Percentiles rank a stretch among this genome's conserved stretches.
Evolutionary conservation across 2,888 invertebrate species (phyloP).

Genomic region (Pasiphila rectangulata): DNA sequence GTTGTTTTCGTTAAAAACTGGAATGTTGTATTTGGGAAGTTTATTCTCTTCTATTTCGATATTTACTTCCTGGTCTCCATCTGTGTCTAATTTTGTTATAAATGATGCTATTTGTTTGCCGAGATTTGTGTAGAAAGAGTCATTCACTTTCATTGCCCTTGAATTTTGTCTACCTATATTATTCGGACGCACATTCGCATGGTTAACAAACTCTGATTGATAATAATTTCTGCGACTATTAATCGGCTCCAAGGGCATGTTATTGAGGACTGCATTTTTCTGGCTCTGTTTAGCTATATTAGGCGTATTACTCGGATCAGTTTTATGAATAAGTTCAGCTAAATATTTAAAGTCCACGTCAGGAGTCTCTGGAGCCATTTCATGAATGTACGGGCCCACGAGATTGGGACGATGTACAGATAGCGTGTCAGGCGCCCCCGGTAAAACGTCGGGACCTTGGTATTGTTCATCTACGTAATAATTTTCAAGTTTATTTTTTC

Average conservation of each 20-base stretch:
- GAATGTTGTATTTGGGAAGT: slow-evolving; percentile 31
- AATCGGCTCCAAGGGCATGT: slow-evolving; percentile 2
- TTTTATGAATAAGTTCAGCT: slow-evolving; percentile 62
- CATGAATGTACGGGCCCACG: slow-evolving; percentile 19
- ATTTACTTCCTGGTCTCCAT: slow-evolving; percentile 45
- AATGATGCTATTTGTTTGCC: slow-evolving; percentile 68
- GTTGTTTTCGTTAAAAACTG: slow-evolving; percentile 49
- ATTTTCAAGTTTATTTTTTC: slow-evolving; percentile 35
- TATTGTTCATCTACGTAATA: slow-evolving; percentile 28
- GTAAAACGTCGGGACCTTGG: slow-evolving; percentile 27
- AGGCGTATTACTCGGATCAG: slow-evolving; percentile 44
- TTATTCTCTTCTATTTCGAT: slow-evolving; percentile 44
- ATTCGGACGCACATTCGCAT: slow-evolving; percentile 2
- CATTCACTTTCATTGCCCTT: slow-evolving; percentile 42
- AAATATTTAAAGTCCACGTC: slow-evolving; percentile 67
- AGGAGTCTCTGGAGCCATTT: slow-evolving; percentile 28
- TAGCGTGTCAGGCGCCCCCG: slow-evolving; percentile 19
- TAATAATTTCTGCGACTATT: slow-evolving; percentile 36
- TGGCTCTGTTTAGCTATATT: background rate
- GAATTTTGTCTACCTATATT: slow-evolving; percentile 14
- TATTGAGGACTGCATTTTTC: slow-evolving; percentile 5
- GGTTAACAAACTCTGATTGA: slow-evolving; percentile 4
- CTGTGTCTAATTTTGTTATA: slow-evolving; percentile 54
- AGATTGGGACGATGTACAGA: slow-evolving; percentile 3
- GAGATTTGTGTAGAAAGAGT: slow-evolving; percentile 57